These are phyloP conservation scores for Scaptomyza caliginosa DNA, from an alignment of 2,888 invertebrate species.

Conservation along the genomic window DNA sequence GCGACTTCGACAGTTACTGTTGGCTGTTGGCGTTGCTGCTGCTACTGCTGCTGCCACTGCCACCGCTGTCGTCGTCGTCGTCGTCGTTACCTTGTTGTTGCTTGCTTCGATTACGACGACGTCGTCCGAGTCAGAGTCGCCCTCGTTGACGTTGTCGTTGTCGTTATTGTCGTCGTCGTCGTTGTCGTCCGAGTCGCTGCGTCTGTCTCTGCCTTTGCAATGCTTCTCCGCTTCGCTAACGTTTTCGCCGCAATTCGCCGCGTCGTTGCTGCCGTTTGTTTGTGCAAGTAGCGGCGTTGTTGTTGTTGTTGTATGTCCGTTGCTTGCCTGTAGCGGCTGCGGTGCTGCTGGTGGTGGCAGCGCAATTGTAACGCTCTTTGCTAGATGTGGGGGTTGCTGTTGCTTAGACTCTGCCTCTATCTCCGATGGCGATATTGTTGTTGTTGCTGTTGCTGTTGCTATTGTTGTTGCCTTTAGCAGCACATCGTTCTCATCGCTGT, in stretches of 20 bases:
- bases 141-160: slow-evolving; percentile 51
- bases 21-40: slow-evolving; percentile 42
- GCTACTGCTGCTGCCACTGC: slow-evolving; percentile 46
- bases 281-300: slow-evolving; percentile 29
- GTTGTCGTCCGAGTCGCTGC: slow-evolving; percentile 52
- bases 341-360: slow-evolving; percentile 38
- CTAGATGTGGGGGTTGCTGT: slow-evolving; percentile 53
- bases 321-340: slow-evolving; percentile 65
- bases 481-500: slow-evolving; percentile 91
- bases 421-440: slow-evolving; percentile 43
- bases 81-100: slow-evolving; percentile 53
- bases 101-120: slow-evolving; percentile 75
- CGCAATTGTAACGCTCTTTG: slow-evolving; percentile 41
- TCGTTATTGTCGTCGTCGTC: slow-evolving; percentile 38
- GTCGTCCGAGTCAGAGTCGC: slow-evolving; percentile 70
- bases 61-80: slow-evolving; percentile 31
- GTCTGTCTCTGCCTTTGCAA: slow-evolving; percentile 36
- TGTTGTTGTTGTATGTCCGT: slow-evolving; percentile 27
- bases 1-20: slow-evolving; percentile 40
- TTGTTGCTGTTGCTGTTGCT: slow-evolving; percentile 86
- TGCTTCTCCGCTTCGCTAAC: slow-evolving; percentile 57
- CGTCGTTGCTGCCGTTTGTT: slow-evolving; percentile 54
- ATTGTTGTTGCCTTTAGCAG: slow-evolving; percentile 92
- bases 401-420: slow-evolving; percentile 85
- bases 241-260: slow-evolving; percentile 70